Percentiles rank a stretch among this genome's conserved stretches.
phyloP scores from a whole-genome alignment of 2,113 vertebrate genomes.

The Desmodus rotundus region DNA sequence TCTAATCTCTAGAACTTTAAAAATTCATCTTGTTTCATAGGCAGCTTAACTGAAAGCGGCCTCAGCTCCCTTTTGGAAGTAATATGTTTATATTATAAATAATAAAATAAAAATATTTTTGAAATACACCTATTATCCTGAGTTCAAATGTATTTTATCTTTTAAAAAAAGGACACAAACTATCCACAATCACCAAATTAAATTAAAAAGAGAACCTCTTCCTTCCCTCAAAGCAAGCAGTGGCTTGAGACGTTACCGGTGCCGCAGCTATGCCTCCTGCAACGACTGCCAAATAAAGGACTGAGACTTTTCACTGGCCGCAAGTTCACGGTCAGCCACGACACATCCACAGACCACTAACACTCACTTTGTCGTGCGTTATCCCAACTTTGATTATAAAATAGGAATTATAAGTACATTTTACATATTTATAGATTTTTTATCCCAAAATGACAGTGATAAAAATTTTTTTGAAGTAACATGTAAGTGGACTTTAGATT shows the following conservation, averaged over 20 bases:
- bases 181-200: not conserved
- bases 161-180: not conserved
- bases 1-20: not conserved
- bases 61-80: not conserved
- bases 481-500: not conserved
- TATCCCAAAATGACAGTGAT: not conserved
- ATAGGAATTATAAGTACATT: not conserved
- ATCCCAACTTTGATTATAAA: not conserved
- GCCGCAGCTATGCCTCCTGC: not conserved
- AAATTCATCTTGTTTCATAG: not conserved
- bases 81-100: not conserved
- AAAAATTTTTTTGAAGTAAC: not conserved
- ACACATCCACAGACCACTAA: not conserved
- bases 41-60: not conserved
- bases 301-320: not conserved
- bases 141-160: not conserved
- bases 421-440: constrained; percentile 4
- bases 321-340: not conserved
- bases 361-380: not conserved
- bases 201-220: not conserved
- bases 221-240: not conserved
- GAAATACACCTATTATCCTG: not conserved
- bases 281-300: not conserved
- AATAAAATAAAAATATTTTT: not conserved
- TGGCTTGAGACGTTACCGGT: not conserved